phyloP scores from a whole-genome alignment of 2,797 vertebrate species.

The Todus mexicanus region DNA sequence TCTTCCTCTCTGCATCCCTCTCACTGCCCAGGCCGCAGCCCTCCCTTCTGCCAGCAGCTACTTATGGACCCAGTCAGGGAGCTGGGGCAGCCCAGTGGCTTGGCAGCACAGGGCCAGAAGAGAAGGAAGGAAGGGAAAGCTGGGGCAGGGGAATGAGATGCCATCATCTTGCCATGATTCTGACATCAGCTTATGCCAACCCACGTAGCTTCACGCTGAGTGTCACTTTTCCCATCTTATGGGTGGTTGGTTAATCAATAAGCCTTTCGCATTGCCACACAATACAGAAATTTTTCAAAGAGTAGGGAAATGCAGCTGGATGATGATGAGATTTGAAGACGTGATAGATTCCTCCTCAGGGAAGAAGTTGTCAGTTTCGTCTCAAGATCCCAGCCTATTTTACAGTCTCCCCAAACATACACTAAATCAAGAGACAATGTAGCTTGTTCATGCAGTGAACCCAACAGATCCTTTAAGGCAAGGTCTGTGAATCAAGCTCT shows the following conservation, averaged over 20 bases:
- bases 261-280: not conserved
- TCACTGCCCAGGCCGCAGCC: not conserved
- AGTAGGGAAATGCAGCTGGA: not conserved
- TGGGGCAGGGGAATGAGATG: not conserved
- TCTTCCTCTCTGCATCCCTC: not conserved
- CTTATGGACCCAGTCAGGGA: rapidly evolving
- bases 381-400: not conserved
- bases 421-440: not conserved
- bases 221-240: not conserved
- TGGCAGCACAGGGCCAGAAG: not conserved
- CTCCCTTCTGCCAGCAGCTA: not conserved
- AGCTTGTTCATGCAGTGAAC: not conserved
- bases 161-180: not conserved
- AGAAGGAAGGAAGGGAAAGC: not conserved
- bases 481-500: not conserved
- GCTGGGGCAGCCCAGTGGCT: not conserved
- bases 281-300: not conserved
- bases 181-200: not conserved
- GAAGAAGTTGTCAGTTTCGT: not conserved
- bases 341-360: not conserved
- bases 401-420: not conserved
- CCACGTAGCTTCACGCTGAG: not conserved
- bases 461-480: not conserved
- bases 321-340: not conserved
- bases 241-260: not conserved